phyloP scores from a whole-genome alignment of 2,888 invertebrate genomes.

The Lepidocyrtoides sp. region DNA sequence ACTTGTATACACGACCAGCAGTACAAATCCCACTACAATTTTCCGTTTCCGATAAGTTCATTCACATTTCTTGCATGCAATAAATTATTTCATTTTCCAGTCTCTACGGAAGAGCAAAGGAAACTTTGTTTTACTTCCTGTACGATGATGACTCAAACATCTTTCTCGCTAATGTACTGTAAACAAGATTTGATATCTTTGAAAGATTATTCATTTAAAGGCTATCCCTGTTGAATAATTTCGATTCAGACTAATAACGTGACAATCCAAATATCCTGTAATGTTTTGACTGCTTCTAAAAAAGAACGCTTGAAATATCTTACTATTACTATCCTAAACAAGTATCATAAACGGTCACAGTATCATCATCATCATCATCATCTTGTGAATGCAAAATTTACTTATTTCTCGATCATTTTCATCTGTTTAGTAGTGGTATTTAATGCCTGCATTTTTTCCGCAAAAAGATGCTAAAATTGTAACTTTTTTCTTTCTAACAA shows the following conservation, averaged over 20 bases:
- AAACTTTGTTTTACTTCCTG: slow-evolving; percentile 50
- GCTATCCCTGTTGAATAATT: not conserved
- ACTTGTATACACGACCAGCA: slow-evolving; percentile 18
- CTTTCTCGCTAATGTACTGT: not conserved
- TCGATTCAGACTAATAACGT: not conserved
- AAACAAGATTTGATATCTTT: slow-evolving; percentile 31
- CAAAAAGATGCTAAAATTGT: slow-evolving; percentile 4
- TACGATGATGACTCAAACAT: slow-evolving; percentile 44
- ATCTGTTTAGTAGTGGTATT: not conserved
- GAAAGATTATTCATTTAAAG: slow-evolving; percentile 1
- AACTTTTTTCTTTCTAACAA: slow-evolving; percentile 30
- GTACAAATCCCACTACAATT: slow-evolving; percentile 14
- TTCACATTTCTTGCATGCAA: slow-evolving; percentile 52
- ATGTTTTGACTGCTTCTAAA: not conserved
- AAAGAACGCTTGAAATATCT: not conserved
- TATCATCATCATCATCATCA: no score
- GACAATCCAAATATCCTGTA: slow-evolving; percentile 3
- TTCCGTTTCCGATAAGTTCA: slow-evolving; percentile 33
- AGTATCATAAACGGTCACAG: not conserved
- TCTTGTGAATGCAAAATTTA: slow-evolving; percentile 26
- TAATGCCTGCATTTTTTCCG: not conserved
- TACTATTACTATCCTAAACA: not conserved
- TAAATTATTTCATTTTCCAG: slow-evolving; percentile 68
- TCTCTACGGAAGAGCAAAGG: slow-evolving; percentile 35
- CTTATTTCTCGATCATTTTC: slow-evolving; percentile 40